These are phyloP conservation scores for Dendrolimus punctatus DNA, from an alignment of 1,140 invertebrate species.

Conservation along the genomic window DNA sequence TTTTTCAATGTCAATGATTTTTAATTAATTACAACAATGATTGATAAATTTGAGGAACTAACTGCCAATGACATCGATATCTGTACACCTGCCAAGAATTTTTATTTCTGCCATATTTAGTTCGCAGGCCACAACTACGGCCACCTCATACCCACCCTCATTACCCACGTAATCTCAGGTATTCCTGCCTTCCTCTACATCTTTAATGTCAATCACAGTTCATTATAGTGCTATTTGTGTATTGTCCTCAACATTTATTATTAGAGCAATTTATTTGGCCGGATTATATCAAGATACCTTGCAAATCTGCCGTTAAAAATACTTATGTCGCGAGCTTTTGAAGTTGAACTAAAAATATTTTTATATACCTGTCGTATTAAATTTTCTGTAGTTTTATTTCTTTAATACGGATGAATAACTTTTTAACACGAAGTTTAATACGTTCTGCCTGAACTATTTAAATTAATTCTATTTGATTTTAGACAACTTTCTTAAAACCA, in stretches of 20 bases:
- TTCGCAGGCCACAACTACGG: conserved; percentile 17
- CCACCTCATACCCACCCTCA: conserved; percentile 27
- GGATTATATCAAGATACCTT: no score
- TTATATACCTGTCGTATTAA: no score
- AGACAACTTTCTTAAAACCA: no score
- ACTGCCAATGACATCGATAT: conserved; percentile 25
- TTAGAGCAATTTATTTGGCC: no score
- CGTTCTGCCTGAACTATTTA: no score
- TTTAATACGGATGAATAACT: no score
- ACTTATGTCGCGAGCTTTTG: no score
- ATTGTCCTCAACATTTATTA: conserved; percentile 33
- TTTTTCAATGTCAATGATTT: conserved; percentile 3
- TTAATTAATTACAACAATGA: conserved; percentile 17
- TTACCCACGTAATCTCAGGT: conserved; percentile 39
- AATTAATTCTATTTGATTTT: no score
- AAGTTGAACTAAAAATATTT: no score
- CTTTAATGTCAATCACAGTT: conserved; percentile 44
- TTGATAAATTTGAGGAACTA: conserved; percentile 19
- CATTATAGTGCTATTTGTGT: conserved; percentile 35
- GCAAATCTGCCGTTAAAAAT: no score
- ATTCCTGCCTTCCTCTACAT: conserved; percentile 32
- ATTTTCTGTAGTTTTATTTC: no score
- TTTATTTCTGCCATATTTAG: conserved; percentile 19
- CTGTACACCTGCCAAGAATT: conserved; percentile 28
- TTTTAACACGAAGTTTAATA: no score